These are phyloP conservation scores for Drosophila niveifrons DNA, from an alignment of 2,888 invertebrate species.

Conservation along the genomic window DNA sequence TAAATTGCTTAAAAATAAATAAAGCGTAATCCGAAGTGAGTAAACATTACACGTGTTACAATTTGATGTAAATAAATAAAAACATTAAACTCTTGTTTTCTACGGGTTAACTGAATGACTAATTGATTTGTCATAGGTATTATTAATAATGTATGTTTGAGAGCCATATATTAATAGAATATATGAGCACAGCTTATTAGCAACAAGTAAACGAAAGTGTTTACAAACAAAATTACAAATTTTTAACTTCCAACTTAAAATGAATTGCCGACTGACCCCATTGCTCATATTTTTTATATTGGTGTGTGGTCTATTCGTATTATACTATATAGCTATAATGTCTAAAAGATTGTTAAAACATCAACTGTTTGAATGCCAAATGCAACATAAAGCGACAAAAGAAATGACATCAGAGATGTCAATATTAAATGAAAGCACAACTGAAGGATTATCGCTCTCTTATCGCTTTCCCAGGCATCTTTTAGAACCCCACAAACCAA, in stretches of 20 bases:
- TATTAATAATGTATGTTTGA: background rate
- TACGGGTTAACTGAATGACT: no score
- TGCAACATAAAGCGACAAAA: background rate
- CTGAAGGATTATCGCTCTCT: background rate
- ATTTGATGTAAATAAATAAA: no score
- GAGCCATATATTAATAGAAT: background rate
- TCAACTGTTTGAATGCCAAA: background rate
- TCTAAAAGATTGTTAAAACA: background rate
- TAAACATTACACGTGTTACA: background rate
- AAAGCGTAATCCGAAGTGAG: background rate
- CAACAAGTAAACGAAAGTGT: no score
- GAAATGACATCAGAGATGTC: background rate
- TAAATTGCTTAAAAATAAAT: conserved; percentile 27
- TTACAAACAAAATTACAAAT: background rate
- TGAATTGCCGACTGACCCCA: background rate
- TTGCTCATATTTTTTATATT: background rate
- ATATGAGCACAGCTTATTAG: background rate
- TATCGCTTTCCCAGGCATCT: conserved; percentile 4
- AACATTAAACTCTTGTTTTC: no score
- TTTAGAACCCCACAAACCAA: background rate
- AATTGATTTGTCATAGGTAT: conserved; percentile 1
- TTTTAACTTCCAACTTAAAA: background rate
- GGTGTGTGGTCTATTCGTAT: background rate
- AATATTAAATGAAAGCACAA: background rate
- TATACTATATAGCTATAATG: background rate